phyloP scores from a whole-genome alignment of 2,113 vertebrate species.

The Hemichromis elongatus region DNA sequence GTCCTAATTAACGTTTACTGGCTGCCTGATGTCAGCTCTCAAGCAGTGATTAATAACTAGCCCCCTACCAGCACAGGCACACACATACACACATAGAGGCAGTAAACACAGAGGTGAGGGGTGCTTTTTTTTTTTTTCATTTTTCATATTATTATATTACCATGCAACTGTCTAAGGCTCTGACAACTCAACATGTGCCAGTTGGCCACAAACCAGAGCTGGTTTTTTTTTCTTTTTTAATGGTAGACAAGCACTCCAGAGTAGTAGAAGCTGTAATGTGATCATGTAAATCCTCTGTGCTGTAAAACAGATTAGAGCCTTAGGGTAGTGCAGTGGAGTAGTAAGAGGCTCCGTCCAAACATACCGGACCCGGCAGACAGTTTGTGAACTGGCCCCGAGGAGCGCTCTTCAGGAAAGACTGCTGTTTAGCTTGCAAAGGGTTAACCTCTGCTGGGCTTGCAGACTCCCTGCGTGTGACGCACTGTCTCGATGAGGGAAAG shows the following conservation, averaged over 20 bases:
- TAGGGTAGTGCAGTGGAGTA: conserved; percentile 34
- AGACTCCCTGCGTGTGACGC: conserved; percentile 71
- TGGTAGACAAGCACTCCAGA: conserved; percentile 30
- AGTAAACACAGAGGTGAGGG: conserved; percentile 1
- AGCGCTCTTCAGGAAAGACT: conserved; percentile 25
- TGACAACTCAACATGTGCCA: conserved; percentile 16
- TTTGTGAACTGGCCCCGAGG: conserved; percentile 39
- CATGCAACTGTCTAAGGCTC: conserved; percentile 24
- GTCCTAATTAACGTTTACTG: conserved; percentile 76
- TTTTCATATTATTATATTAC: conserved; percentile 42
- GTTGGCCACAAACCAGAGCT: conserved; percentile 31
- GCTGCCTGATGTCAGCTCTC: conserved; percentile 72
- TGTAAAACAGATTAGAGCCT: conserved; percentile 67
- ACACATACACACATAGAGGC: background rate
- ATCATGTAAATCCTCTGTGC: conserved; percentile 57
- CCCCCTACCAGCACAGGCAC: conserved; percentile 20
- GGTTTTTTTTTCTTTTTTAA: background rate
- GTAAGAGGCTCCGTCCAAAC: conserved; percentile 55
- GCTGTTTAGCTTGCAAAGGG: conserved; percentile 53
- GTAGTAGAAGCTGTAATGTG: conserved; percentile 46
- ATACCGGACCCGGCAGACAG: conserved; percentile 26
- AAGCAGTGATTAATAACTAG: conserved; percentile 70
- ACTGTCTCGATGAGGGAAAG: conserved; percentile 74
- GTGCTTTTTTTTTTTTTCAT: background rate
- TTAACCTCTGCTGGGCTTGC: conserved; percentile 60